Conservation (phyloP, 2,888 invertebrate genomes). For the Lagria hirta region DNA sequence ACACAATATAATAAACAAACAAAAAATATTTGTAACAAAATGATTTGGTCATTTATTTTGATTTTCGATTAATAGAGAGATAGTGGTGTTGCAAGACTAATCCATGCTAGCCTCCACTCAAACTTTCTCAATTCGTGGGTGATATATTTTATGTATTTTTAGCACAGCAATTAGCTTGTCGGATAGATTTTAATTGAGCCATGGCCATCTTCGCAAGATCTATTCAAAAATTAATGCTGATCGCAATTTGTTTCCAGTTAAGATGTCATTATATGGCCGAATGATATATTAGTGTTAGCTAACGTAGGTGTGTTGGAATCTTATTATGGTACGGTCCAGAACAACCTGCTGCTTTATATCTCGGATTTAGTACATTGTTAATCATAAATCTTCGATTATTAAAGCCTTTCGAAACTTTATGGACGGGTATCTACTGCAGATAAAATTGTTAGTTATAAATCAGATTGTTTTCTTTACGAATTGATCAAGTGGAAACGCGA, state of each 20-base stretch:
- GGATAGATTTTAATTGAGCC: slow-evolving; percentile 10
- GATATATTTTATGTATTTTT: slow-evolving; percentile 19
- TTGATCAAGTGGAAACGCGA: slow-evolving; percentile 38
- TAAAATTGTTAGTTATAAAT: slow-evolving; percentile 47
- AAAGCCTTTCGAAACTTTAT: slow-evolving; percentile 43
- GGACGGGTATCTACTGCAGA: slow-evolving; percentile 38
- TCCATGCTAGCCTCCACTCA: too few relatives aligned
- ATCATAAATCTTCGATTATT: slow-evolving; percentile 43
- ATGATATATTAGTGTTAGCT: slow-evolving; percentile 32
- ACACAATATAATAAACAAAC: too few relatives aligned
- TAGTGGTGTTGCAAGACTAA: too few relatives aligned
- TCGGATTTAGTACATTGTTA: slow-evolving; percentile 38
- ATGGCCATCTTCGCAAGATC: neutral
- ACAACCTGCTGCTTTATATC: slow-evolving; percentile 46
- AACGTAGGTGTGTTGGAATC: slow-evolving; percentile 42
- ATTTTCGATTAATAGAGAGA: slow-evolving; percentile 20
- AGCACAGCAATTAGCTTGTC: slow-evolving; percentile 20
- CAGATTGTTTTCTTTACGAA: slow-evolving; percentile 40
- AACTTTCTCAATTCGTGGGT: slow-evolving; percentile 25
- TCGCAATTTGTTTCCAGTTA: slow-evolving; percentile 36
- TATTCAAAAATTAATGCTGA: slow-evolving; percentile 10
- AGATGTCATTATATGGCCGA: slow-evolving; percentile 37
- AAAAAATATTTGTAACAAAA: slow-evolving; percentile 13
- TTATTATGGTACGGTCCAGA: slow-evolving; percentile 39
- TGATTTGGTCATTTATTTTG: slow-evolving; percentile 22